These are phyloP conservation scores for Urechis unicinctus DNA, from an alignment of 2,888 invertebrate species.

Conservation along the genomic window DNA sequence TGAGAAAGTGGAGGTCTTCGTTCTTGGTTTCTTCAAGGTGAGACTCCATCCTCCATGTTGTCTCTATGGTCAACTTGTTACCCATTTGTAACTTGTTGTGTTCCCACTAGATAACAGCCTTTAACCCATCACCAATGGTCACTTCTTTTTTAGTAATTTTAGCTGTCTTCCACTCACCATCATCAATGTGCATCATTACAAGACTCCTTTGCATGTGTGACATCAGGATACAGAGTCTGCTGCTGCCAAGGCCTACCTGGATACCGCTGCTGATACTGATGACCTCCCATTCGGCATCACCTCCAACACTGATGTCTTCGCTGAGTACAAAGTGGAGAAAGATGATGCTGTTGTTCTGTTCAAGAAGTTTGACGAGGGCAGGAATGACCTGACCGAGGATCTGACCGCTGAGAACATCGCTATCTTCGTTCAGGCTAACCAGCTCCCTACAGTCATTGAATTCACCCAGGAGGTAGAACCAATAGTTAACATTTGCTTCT, in stretches of 20 bases:
- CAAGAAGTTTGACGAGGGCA: constrained; percentile 64
- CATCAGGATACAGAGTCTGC: constrained; percentile 65
- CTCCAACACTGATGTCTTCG: constrained; percentile 68
- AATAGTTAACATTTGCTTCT: constrained; percentile 7
- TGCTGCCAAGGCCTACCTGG: constrained; percentile 76
- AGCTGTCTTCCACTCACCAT: too few relatives aligned
- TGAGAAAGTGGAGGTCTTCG: constrained; percentile 71
- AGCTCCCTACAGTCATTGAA: constrained; percentile 85
- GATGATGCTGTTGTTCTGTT: constrained; percentile 77
- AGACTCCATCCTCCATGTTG: neutral
- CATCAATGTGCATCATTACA: too few relatives aligned
- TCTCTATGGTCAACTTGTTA: neutral
- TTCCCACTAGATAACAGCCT: too few relatives aligned
- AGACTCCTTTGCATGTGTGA: too few relatives aligned
- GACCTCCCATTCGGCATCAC: constrained; percentile 85
- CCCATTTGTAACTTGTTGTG: neutral
- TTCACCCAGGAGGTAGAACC: constrained; percentile 82
- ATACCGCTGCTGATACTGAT: constrained; percentile 74
- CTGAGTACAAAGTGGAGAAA: constrained; percentile 72
- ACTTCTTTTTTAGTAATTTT: too few relatives aligned
- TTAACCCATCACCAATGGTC: too few relatives aligned
- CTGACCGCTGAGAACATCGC: constrained; percentile 61
- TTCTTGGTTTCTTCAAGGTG: constrained; percentile 59
- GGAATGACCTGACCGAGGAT: constrained; percentile 54
- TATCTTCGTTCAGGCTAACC: constrained; percentile 76